Base-by-base conservation (phyloP, 1,140 invertebrate species). In the Drosophila ironensis region DNA sequence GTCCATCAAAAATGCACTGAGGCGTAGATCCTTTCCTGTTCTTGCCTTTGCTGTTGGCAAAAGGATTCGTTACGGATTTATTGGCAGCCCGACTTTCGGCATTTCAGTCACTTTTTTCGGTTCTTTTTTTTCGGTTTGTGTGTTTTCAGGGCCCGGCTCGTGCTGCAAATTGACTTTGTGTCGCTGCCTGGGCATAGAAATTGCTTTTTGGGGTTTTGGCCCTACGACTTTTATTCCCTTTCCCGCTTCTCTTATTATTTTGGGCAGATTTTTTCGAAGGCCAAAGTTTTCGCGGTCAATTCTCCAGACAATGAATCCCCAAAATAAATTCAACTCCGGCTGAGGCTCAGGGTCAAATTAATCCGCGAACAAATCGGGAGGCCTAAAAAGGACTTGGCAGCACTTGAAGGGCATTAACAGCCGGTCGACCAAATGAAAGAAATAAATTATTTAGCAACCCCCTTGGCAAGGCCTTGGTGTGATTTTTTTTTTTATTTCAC, bases 41-140 rank as follows among this genome's bases (percentile, higher is more conserved):
- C 60, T 59, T 64, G 40, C 54, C 54, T 19, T 51, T 56, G 76
- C 50, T 73, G 42, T 72, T 72, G 60, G 81, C 80, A 75, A 86
- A 70, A 86, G 80, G 80, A 86, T 86, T 86, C 80, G 80, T 86
- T 86, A 68, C 80, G 80, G 80, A 86, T 86, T 86, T 86, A 86
- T 86, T 86, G 80, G 81, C 71, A 86, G 69, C 42, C 56, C 35
- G 33, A 63, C 59, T 63, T 46, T 68, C 51, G 46, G 46, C 45
- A 68, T 19, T 30, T 37, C 48, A 35, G 25, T 35, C 35, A 37
- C 44, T 40, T 24, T 53, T 51, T 22, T 25, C 2, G 1, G 12
- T 28, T 50, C 45, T 59, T 54, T 7, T 27, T 14, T 64, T 47
- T 24, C 7, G 33, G 6, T 7, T 25, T n/a, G 33, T 38, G 53